These are phyloP conservation scores for Sarcophaga variegata DNA, from an alignment of 2,888 invertebrate species.

Conservation along the genomic window DNA sequence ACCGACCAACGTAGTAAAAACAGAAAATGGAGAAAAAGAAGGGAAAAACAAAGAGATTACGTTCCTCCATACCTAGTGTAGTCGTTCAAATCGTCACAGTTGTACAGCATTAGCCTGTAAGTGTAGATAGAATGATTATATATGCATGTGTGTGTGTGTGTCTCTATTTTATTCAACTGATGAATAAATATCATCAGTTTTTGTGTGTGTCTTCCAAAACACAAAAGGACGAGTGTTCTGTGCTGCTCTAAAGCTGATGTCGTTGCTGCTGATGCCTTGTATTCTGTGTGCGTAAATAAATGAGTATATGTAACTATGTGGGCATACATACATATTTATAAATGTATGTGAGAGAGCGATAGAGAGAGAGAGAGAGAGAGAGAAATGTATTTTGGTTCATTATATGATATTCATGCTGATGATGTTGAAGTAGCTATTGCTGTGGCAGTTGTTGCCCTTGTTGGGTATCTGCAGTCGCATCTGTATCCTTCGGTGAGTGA, in stretches of 20 bases:
- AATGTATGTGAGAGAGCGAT: not conserved
- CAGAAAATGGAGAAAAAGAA: not conserved
- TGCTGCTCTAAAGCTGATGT: slow-evolving; percentile 25
- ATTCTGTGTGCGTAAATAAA: slow-evolving; percentile 13
- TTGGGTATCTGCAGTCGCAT: slow-evolving; percentile 67
- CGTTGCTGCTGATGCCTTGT: slow-evolving; percentile 45
- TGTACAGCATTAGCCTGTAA: not conserved
- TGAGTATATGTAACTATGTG: slow-evolving; percentile 9
- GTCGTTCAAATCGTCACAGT: not conserved
- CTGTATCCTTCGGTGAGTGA: slow-evolving; percentile 69
- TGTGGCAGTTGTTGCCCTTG: slow-evolving; percentile 58
- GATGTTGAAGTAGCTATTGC: slow-evolving; percentile 32
- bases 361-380: too few species aligned
- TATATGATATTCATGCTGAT: slow-evolving; percentile 54
- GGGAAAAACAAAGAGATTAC: slow-evolving; percentile 32
- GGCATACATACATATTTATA: slow-evolving; percentile 3
- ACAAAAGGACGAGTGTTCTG: slow-evolving; percentile 47
- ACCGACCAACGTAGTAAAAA: slow-evolving; percentile 30
- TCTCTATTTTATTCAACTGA: slow-evolving; percentile 49
- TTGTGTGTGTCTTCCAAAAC: slow-evolving; percentile 37
- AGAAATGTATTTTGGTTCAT: slow-evolving; percentile 54
- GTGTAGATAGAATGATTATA: not conserved
- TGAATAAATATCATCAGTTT: slow-evolving; percentile 64
- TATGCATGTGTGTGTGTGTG: not conserved
- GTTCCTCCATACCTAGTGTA: not conserved